Evolutionary conservation across 2,113 vertebrate genomes (phyloP).

Genomic region (Anolis sagrei): DNA sequence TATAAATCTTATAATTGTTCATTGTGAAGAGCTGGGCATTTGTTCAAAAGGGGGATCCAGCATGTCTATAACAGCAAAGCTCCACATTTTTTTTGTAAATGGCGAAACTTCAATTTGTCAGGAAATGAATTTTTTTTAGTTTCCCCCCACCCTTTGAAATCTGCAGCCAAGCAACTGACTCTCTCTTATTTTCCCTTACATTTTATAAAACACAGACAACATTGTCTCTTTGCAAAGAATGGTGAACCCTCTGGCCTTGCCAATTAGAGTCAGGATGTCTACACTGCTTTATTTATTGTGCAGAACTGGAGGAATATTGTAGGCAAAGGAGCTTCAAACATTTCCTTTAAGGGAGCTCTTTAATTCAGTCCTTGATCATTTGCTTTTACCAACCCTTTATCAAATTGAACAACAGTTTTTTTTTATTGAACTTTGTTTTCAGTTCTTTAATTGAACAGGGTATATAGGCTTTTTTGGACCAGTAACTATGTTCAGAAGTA

Average conservation of each 20-base stretch:
- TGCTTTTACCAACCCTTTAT: neutral
- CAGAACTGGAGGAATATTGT: neutral
- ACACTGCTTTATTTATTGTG: constrained; percentile 41
- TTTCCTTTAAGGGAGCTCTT: neutral
- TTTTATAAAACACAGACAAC: constrained; percentile 52
- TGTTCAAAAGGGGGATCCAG: constrained; percentile 3
- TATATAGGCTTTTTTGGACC: neutral
- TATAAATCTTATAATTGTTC: constrained; percentile 25
- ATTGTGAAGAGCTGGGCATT: neutral
- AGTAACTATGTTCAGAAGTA: neutral
- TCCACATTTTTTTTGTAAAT: constrained; percentile 5
- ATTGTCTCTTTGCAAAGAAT: constrained; percentile 51
- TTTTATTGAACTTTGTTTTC: constrained; percentile 21
- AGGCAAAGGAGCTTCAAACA: constrained; percentile 41
- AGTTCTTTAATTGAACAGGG: neutral
- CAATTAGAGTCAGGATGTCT: constrained; percentile 45
- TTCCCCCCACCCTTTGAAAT: constrained; percentile 19
- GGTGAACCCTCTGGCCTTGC: constrained; percentile 41
- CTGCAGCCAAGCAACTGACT: constrained; percentile 40
- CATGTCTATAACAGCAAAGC: neutral
- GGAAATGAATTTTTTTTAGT: constrained; percentile 26
- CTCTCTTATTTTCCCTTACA: constrained; percentile 37
- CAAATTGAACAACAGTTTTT: neutral
- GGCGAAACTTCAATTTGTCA: neutral
- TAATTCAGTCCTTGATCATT: constrained; percentile 3